Conservation (phyloP, 1,140 invertebrate genomes). For the Aphelenchoides fujianensis region DNA sequence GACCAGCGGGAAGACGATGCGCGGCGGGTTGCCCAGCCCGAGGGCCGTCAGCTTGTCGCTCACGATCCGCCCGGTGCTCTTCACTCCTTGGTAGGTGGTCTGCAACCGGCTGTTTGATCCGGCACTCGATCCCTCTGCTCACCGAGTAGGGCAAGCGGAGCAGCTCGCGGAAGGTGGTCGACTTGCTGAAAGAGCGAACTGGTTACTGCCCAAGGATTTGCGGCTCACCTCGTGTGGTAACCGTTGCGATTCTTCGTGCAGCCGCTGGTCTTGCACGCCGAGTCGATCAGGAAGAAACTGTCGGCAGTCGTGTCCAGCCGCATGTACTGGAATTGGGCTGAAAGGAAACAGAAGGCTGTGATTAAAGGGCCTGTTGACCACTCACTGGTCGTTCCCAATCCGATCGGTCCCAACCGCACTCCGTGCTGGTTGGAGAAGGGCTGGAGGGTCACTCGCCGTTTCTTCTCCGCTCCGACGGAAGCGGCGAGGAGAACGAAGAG, state of each 20-base stretch:
- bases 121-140: too few species aligned
- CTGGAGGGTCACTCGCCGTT: background rate
- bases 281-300: slow-evolving; percentile 8
- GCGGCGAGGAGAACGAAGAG: too few species aligned
- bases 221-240: background rate
- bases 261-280: background rate
- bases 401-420: background rate
- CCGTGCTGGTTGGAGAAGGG: background rate
- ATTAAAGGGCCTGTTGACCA: background rate
- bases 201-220: background rate
- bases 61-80: background rate
- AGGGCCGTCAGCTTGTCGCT: background rate
- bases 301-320: background rate
- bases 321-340: slow-evolving; percentile 13
- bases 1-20: background rate
- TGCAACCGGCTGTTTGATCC: too few species aligned
- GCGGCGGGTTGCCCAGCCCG: background rate
- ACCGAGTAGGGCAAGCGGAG: background rate
- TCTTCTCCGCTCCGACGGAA: background rate
- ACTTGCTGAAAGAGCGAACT: background rate
- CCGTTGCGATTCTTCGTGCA: background rate
- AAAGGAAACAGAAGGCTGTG: background rate
- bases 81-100: background rate
- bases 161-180: background rate
- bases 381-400: background rate